Base-by-base conservation (phyloP, 64 coral and sea anemone species). In the Stichodactyla helianthus region DNA sequence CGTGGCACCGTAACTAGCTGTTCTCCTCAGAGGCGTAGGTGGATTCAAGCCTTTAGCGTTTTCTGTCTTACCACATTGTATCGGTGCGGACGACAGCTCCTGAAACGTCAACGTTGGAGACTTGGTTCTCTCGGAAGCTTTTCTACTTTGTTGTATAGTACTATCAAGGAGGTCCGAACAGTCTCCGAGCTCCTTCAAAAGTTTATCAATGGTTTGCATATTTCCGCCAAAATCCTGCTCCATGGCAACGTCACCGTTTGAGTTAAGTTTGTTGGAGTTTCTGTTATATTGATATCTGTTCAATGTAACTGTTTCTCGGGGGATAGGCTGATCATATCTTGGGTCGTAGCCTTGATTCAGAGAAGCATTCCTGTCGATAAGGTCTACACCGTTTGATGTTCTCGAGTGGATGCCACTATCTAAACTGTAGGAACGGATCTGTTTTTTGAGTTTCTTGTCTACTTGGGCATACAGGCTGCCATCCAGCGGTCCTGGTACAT, bases 391-490 rank as follows among this genome's bases (percentile, higher is more conserved):
- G 52, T 54, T 51, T 52, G 78, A 81, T 18, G 50, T 28, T 12
- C 80, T 55, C 4, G 87, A 31, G 16, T 62, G 57, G 17, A 79
- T 59, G 17, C 89, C 89, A 59, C 89, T 91, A 52, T 87, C 90
- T 44, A 92, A 26, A 28, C 90, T 92, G 51, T 87, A 58, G 6
- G 93, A 89, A 2, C 93, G 88, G 28, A 89, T 71, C 76, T 90
- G 88, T 71, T 90, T 94, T 53, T 90, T 94, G 31, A 94, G 79
- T 5, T 76, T 87, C 79, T 90, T 89, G 85, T 94, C 88, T 9
- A 94, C 93, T 50, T 87, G 83, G 6, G 93, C 93, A 65, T 94
- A 94, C 7, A 89, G 67, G 53, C 88, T 89, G 16, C 93, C 93
- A 86, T 94, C 88, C 28, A 94, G 59, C 5, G 93, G 93, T 14